phyloP scores from a whole-genome alignment of 2,888 invertebrate genomes.

The Ctenicera cuprea region DNA sequence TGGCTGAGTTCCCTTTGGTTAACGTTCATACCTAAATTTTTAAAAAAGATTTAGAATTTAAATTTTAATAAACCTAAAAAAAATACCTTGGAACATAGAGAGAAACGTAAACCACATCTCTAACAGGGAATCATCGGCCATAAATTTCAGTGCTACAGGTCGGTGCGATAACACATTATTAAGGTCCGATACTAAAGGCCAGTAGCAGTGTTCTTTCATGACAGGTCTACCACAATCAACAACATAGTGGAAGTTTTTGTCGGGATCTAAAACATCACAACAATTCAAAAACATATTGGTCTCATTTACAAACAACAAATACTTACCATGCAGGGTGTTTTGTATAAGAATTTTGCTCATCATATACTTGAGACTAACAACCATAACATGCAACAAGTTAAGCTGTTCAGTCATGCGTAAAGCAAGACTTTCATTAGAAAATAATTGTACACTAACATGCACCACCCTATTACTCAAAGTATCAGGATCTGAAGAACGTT shows the following conservation, averaged over 20 bases:
- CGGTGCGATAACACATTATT: conserved; percentile 96
- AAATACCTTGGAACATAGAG: conserved; percentile 91
- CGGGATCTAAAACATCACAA: conserved; percentile 75
- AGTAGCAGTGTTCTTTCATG: conserved; percentile 99
- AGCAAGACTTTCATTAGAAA: conserved; percentile 95
- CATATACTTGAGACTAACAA: conserved; percentile 92
- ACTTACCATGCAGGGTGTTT: conserved; percentile 87
- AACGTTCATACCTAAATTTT: conserved; percentile 91
- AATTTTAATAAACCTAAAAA: not conserved
- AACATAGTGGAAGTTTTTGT: conserved; percentile 90
- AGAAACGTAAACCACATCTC: conserved; percentile 98
- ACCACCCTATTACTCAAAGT: conserved; percentile 96
- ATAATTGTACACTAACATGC: conserved; percentile 97
- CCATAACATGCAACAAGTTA: conserved; percentile 94
- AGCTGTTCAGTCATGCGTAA: conserved; percentile 93
- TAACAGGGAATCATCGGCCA: conserved; percentile 91
- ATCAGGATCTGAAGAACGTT: conserved; percentile 90
- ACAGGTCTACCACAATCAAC: conserved; percentile 94
- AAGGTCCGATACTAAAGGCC: conserved; percentile 97
- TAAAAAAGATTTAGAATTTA: conserved; percentile 12
- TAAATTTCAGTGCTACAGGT: conserved; percentile 92
- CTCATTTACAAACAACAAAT: not conserved
- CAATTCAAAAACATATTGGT: no score
- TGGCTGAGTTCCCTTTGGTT: conserved; percentile 92
- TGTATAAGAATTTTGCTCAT: conserved; percentile 93